Evolutionary conservation across 2,888 invertebrate species (phyloP).

Genomic region (Conops quadrifasciatus): DNA sequence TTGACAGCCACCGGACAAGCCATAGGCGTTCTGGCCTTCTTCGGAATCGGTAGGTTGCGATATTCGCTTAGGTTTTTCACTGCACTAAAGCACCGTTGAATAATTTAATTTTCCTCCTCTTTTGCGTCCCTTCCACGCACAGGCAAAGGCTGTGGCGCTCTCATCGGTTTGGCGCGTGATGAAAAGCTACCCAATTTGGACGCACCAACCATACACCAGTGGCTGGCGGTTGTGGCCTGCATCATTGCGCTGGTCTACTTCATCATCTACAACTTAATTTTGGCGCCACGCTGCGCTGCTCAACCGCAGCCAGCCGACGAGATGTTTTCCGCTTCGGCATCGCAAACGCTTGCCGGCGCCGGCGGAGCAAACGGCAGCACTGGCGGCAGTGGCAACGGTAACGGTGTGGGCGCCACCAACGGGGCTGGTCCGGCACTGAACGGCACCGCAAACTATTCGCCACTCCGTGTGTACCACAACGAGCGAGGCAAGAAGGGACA

Average conservation of each 20-base stretch:
- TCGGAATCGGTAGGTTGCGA: constrained; percentile 71
- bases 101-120: no score
- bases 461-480: constrained; percentile 82
- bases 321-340: constrained; percentile 60
- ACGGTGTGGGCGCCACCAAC: constrained; percentile 29
- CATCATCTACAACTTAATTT: constrained; percentile 75
- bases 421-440: constrained; percentile 44
- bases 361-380: constrained; percentile 50
- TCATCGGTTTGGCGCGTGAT: constrained; percentile 69
- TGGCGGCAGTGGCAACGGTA: constrained; percentile 41
- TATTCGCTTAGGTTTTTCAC: no score
- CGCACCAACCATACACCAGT: constrained; percentile 69
- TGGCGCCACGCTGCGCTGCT: constrained; percentile 78
- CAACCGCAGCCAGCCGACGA: constrained; percentile 70
- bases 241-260: constrained; percentile 75
- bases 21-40: constrained; percentile 80
- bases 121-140: constrained; percentile 29
- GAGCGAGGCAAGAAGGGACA: constrained; percentile 82
- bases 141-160: constrained; percentile 79
- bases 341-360: constrained; percentile 66
- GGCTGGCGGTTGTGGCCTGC: constrained; percentile 73
- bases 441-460: constrained; percentile 77
- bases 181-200: constrained; percentile 53
- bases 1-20: constrained; percentile 82
- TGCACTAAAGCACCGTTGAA: no score